A percentile compares a stretch with the other conserved stretches of the same genome.
phyloP scores from a whole-genome alignment of 2,888 invertebrate genomes.

The Steinernema hermaphroditum region DNA sequence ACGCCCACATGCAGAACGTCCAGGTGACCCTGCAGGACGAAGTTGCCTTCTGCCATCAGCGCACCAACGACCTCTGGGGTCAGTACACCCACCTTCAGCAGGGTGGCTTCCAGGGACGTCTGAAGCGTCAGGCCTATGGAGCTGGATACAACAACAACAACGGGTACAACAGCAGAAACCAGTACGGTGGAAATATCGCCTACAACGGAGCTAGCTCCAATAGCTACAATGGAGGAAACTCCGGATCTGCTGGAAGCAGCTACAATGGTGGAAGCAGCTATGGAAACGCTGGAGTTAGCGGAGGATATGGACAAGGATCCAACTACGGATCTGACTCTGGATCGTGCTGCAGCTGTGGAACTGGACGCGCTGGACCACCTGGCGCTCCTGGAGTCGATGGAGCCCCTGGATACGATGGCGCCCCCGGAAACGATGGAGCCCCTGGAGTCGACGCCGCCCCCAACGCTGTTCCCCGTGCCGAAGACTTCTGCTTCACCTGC shows the following conservation, averaged over 20 bases:
- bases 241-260: neutral
- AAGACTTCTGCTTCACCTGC: neutral
- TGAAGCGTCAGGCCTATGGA: neutral
- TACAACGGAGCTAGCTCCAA: neutral
- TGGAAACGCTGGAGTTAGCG: neutral
- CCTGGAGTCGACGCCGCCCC: neutral
- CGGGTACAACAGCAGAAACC: neutral
- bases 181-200: neutral
- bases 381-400: too few relatives aligned
- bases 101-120: neutral
- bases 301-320: neutral
- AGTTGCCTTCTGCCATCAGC: neutral
- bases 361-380: too few relatives aligned
- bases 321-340: too few relatives aligned
- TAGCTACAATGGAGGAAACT: neutral
- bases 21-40: neutral
- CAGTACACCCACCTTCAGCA: neutral
- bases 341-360: too few relatives aligned
- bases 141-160: neutral
- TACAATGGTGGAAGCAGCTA: neutral
- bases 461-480: neutral
- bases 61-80: neutral
- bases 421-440: too few relatives aligned
- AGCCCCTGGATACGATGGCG: too few relatives aligned
- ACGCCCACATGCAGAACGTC: neutral